A percentile compares a stretch with the other conserved stretches of the same genome.
Evolutionary conservation across 1,140 invertebrate genomes (phyloP).

Genomic region (Euura lappo): DNA sequence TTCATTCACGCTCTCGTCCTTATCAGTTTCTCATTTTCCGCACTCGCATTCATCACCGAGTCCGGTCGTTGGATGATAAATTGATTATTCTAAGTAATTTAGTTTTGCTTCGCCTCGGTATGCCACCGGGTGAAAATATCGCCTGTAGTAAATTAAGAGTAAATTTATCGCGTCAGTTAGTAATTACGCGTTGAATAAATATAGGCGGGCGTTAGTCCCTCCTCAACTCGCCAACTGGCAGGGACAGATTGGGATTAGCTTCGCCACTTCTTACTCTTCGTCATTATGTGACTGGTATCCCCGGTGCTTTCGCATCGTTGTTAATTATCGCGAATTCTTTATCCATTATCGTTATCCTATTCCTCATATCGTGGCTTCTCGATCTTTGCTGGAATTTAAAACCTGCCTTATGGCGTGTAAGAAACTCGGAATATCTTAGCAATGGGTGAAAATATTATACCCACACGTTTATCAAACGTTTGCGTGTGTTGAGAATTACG

Average conservation of each 20-base stretch:
- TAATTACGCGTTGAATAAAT: slow-evolving; percentile 42
- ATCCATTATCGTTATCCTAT: too few species aligned
- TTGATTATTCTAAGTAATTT: too few species aligned
- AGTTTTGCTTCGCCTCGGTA: too few species aligned
- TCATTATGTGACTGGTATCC: too few species aligned
- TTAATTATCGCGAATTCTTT: too few species aligned
- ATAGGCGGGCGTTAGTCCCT: slow-evolving; percentile 27
- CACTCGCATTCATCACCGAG: too few species aligned
- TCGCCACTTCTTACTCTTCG: too few species aligned
- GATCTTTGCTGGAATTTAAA: neutral
- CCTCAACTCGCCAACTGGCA: slow-evolving; percentile 16
- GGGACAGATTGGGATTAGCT: slow-evolving; percentile 24
- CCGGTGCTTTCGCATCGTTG: too few species aligned
- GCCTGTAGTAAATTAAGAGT: slow-evolving; percentile 29
- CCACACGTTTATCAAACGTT: too few species aligned
- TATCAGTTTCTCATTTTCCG: too few species aligned
- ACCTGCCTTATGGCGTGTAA: neutral
- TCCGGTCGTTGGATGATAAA: too few species aligned
- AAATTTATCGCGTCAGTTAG: slow-evolving; percentile 33
- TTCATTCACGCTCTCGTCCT: too few species aligned
- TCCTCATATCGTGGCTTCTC: neutral
- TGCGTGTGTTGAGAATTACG: neutral
- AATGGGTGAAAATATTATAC: neutral
- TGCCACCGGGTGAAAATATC: slow-evolving; percentile 27
- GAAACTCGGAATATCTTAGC: neutral